Evolutionary conservation across 2,888 invertebrate species (phyloP).

Genomic region (Ormia ochracea): DNA sequence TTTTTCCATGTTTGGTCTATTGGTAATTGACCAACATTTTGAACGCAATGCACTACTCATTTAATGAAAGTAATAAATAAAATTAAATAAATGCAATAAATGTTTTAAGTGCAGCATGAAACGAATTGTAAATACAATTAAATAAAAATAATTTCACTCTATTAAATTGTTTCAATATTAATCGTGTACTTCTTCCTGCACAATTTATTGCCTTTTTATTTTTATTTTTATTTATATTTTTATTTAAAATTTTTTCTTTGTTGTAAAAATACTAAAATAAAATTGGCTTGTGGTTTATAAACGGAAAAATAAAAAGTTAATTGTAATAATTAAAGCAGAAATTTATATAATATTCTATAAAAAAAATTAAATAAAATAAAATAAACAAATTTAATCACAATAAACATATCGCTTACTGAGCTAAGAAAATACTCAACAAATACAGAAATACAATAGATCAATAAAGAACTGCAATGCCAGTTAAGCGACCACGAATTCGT

Average conservation of each 20-base stretch:
- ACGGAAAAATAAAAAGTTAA: neutral
- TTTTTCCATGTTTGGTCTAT: constrained; percentile 4
- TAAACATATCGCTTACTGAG: no score
- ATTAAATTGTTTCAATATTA: constrained; percentile 27
- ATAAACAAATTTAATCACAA: no score
- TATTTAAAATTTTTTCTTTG: neutral
- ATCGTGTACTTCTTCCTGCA: constrained; percentile 40
- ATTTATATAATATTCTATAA: no score
- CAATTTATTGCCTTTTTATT: no score
- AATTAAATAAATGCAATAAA: constrained; percentile 17
- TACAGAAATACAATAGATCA: no score
- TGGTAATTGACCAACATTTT: constrained; percentile 44
- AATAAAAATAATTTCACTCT: constrained; percentile 24
- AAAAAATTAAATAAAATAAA: no score
- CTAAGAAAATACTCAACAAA: no score
- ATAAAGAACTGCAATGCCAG: no score
- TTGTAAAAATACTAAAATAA: neutral
- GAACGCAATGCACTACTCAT: constrained; percentile 31
- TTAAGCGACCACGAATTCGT: no score
- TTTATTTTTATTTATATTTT: constrained; percentile 19
- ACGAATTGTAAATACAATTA: neutral
- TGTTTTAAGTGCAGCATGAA: neutral
- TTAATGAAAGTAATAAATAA: constrained; percentile 33
- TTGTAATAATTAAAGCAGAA: neutral
- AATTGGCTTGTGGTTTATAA: neutral